Base-by-base conservation (phyloP, 2,113 vertebrate genomes). In the Pachyramphus minor region DNA sequence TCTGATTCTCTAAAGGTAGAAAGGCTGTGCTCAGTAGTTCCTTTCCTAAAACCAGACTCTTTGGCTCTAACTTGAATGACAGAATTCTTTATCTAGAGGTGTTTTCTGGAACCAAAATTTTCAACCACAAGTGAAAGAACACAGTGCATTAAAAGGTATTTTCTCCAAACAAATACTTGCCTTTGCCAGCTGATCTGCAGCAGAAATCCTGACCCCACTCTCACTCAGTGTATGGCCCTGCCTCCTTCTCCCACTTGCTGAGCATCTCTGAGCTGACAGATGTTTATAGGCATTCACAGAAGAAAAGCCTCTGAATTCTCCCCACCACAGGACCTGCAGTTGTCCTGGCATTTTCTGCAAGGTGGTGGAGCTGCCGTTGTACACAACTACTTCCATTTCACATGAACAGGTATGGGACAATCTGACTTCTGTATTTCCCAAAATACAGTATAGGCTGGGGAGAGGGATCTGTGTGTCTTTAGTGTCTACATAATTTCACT, bases 301-400 rank as follows among this genome's bases (percentile, higher is more conserved):
- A 49, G 23, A 16, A 25, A 68, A 47, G 15, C 5, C 30, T 41
- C 15, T 24, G 2, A 24, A 30, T 50, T 42, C 7, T n/a, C 39
- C 39, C 19, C 28, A 33, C 17, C 27, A 23, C 0, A 0, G 14
- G 2, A 13, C 11, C 13, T 62, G 28, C 20, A 49, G 15, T 6
- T 35, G 23, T 21, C 28, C 39, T 30, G 7, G 7, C 1, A 2
- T 81, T 64, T 72, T 64, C 44, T 80, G 41, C 24, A 44, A 33
- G 25, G 33, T 72, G 12, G 30, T 72, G 12, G 30, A 73, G 18
- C 53, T 66, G 28, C 50, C 15, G 0, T 22, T 52, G 19, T 15
- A 37, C 33, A 44, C 21, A 35, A 37, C 37, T 19, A 25, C 9
- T 56, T 67, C 14, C 10, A 33, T 55, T 62, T 45, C 63, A 44